These are phyloP conservation scores for Pontoporia blainvillei DNA, from an alignment of 2,113 vertebrate species.

Conservation along the genomic window DNA sequence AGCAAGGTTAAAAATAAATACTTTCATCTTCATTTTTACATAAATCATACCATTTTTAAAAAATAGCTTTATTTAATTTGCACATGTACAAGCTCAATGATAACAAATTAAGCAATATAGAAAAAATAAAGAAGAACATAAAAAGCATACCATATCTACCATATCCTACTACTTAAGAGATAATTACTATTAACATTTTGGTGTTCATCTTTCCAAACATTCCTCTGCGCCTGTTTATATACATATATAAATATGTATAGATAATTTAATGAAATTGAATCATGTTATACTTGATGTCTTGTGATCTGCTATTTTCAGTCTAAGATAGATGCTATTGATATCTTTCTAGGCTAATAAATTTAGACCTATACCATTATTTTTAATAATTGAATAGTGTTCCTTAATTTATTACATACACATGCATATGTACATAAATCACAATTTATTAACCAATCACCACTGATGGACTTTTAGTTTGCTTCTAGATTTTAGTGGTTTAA, in stretches of 20 bases:
- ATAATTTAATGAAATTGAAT: slow-evolving; percentile 6
- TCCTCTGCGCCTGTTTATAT: background rate
- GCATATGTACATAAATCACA: background rate
- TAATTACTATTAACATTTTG: background rate
- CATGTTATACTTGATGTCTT: background rate
- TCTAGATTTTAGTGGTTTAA: background rate
- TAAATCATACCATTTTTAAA: background rate
- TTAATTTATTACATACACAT: background rate
- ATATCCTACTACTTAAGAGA: background rate
- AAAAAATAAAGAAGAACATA: background rate
- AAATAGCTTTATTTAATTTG: background rate
- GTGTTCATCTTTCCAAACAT: background rate
- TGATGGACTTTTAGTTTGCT: background rate
- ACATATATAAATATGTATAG: background rate
- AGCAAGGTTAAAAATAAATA: background rate
- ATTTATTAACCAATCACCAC: background rate
- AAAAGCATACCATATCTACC: background rate
- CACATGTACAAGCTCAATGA: background rate
- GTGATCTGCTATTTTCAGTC: background rate
- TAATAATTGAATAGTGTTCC: background rate
- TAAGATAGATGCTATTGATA: background rate
- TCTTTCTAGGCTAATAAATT: background rate
- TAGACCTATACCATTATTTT: background rate
- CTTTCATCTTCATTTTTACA: background rate
- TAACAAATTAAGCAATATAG: background rate